phyloP scores from a whole-genome alignment of 2,888 invertebrate genomes.

The Koerneria pararmatus region DNA sequence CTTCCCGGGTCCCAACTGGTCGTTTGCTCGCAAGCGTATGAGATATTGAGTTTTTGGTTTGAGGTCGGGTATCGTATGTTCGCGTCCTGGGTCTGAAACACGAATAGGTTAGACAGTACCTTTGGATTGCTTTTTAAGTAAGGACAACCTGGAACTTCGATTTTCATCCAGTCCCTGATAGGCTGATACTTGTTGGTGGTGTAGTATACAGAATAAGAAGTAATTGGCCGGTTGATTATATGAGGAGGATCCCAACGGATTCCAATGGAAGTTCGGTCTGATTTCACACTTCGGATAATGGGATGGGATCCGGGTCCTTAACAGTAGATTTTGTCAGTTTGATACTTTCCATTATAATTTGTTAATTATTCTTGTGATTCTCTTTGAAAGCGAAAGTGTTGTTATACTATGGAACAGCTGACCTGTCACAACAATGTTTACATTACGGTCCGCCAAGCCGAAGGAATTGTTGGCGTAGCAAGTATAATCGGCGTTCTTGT shows the following conservation, averaged over 20 bases:
- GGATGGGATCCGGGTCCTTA: slow-evolving; percentile 53
- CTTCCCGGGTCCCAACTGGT: slow-evolving; percentile 53
- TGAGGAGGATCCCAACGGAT: slow-evolving; percentile 55
- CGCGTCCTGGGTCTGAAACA: slow-evolving; percentile 12
- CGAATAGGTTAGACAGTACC: no score
- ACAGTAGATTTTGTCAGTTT: not conserved
- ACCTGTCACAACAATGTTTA: slow-evolving; percentile 50
- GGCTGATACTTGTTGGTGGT: slow-evolving; percentile 54
- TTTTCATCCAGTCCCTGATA: slow-evolving; percentile 51
- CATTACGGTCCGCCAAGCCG: slow-evolving; percentile 43
- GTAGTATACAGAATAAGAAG: slow-evolving; percentile 57
- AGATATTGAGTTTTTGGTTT: slow-evolving; percentile 51
- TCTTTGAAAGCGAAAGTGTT: not conserved
- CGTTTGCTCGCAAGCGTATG: slow-evolving; percentile 54
- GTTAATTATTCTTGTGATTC: not conserved
- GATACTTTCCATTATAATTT: not conserved
- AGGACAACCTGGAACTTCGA: slow-evolving; percentile 41
- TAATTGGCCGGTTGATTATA: slow-evolving; percentile 54
- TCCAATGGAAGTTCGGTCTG: slow-evolving; percentile 39
- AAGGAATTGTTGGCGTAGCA: slow-evolving; percentile 51
- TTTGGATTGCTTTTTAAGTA: no score
- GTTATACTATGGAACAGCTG: not conserved
- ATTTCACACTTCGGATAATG: slow-evolving; percentile 40
- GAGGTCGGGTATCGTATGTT: slow-evolving; percentile 45
- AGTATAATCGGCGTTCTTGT: slow-evolving; percentile 50